These are phyloP conservation scores for Stigmatopora argus DNA, from an alignment of 2,113 vertebrate species.

Conservation along the genomic window DNA sequence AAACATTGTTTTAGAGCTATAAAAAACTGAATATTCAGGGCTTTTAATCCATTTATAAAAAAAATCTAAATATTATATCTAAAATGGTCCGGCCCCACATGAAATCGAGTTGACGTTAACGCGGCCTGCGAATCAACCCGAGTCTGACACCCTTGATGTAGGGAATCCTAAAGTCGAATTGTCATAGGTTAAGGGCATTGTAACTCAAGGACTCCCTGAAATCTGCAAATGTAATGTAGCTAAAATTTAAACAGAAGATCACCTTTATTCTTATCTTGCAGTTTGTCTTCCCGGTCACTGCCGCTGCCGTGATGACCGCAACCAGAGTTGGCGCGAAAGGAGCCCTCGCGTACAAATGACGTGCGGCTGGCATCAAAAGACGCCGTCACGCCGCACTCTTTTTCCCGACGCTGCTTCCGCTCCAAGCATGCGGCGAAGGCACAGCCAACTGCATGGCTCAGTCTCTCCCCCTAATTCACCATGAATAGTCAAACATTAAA, in stretches of 20 bases:
- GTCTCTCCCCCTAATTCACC: slow-evolving; percentile 76
- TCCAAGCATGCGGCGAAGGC: slow-evolving; percentile 90
- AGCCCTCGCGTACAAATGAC: slow-evolving; percentile 87
- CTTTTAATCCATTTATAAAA: too few relatives aligned
- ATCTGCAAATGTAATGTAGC: too few relatives aligned
- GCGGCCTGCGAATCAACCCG: too few relatives aligned
- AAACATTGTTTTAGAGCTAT: too few relatives aligned
- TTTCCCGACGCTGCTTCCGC: slow-evolving; percentile 85
- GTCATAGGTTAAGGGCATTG: too few relatives aligned
- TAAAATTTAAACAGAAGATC: slow-evolving; percentile 8
- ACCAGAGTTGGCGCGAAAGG: slow-evolving; percentile 79
- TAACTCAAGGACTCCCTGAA: too few relatives aligned
- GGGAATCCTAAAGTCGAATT: too few relatives aligned
- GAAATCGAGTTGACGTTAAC: too few relatives aligned
- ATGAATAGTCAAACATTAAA: slow-evolving; percentile 3
- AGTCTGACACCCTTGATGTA: too few relatives aligned
- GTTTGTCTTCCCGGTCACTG: slow-evolving; percentile 71
- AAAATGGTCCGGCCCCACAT: too few relatives aligned
- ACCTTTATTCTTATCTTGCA: slow-evolving; percentile 81
- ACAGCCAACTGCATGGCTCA: slow-evolving; percentile 89
- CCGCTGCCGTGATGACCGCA: slow-evolving; percentile 61
- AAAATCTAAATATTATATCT: too few relatives aligned
- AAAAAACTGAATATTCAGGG: too few relatives aligned
- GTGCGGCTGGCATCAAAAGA: slow-evolving; percentile 87
- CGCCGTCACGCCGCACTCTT: slow-evolving; percentile 87